Conservation (phyloP, 2,797 vertebrate genomes). For the Myoxocephalus aenaeus region DNA sequence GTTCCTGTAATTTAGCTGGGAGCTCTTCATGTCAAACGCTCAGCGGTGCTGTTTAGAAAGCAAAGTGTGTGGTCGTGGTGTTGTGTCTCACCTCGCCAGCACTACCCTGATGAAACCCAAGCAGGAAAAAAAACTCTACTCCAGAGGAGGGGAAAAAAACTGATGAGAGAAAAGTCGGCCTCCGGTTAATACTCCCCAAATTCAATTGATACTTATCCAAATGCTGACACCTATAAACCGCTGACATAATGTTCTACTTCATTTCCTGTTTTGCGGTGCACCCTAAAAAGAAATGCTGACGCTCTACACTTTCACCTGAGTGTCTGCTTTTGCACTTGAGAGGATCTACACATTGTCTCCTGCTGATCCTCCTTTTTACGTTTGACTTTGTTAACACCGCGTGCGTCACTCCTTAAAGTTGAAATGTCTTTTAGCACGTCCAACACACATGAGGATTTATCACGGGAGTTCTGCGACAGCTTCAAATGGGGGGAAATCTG, state of each 20-base stretch:
- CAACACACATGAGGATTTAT: constrained; percentile 44
- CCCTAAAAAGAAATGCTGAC: constrained; percentile 45
- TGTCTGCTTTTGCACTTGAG: constrained; percentile 20
- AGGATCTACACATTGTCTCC: constrained; percentile 24
- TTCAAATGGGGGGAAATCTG: constrained; percentile 61
- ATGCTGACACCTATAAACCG: constrained; percentile 56
- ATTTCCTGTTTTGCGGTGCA: constrained; percentile 56
- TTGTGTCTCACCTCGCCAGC: constrained; percentile 61
- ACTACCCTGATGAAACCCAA: constrained; percentile 57
- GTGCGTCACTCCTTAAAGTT: not conserved
- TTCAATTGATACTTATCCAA: constrained; percentile 55
- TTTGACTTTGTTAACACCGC: constrained; percentile 12
- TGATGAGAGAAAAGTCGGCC: constrained; percentile 36
- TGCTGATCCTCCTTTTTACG: constrained; percentile 14
- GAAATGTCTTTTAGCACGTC: constrained; percentile 32
- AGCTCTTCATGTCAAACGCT: constrained; percentile 54
- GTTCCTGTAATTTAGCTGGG: constrained; percentile 76
- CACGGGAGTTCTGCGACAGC: constrained; percentile 46
- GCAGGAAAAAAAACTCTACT: constrained; percentile 47
- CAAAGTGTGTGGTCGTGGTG: constrained; percentile 64
- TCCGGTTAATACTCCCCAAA: constrained; percentile 31
- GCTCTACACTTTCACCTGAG: constrained; percentile 28
- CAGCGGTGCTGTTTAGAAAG: constrained; percentile 43
- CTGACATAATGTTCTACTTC: constrained; percentile 53
- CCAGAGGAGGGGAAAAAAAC: constrained; percentile 16